Conservation (phyloP, 2,888 invertebrate genomes). For the Oithona nana region DNA sequence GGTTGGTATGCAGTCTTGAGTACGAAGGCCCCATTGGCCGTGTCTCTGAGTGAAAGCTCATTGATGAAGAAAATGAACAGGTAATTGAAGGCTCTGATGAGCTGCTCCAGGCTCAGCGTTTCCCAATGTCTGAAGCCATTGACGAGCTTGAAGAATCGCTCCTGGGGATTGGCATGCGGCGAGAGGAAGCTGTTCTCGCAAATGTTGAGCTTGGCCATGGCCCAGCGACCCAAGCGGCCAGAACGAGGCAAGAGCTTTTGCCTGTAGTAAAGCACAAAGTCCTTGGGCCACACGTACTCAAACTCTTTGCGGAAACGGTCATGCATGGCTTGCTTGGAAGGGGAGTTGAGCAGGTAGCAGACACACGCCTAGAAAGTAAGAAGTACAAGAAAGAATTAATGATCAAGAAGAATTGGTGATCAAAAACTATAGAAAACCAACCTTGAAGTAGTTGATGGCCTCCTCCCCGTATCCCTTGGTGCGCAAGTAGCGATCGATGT, state of each 20-base stretch:
- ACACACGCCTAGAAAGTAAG: too few relatives aligned
- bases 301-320: constrained; percentile 16
- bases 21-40: constrained; percentile 3
- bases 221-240: constrained; percentile 12
- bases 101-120: constrained; percentile 3
- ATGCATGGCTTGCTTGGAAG: constrained; percentile 15
- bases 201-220: constrained; percentile 10
- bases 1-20: constrained; percentile 4
- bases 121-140: constrained; percentile 12
- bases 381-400: too few relatives aligned
- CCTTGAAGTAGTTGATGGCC: constrained; percentile 13
- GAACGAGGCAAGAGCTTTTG: constrained; percentile 9
- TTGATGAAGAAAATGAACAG: constrained; percentile 6
- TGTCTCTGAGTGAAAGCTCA: not conserved
- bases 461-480: constrained; percentile 14
- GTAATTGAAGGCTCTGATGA: constrained; percentile 8
- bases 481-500: constrained; percentile 12
- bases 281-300: constrained; percentile 16
- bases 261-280: constrained; percentile 15
- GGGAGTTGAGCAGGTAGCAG: constrained; percentile 3
- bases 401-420: too few relatives aligned
- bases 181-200: constrained; percentile 8
- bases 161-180: constrained; percentile 11
- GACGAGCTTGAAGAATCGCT: constrained; percentile 10
- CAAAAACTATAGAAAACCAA: too few relatives aligned